Base-by-base conservation (phyloP, 2,797 vertebrate genomes). In the Linurgus olivaceus region DNA sequence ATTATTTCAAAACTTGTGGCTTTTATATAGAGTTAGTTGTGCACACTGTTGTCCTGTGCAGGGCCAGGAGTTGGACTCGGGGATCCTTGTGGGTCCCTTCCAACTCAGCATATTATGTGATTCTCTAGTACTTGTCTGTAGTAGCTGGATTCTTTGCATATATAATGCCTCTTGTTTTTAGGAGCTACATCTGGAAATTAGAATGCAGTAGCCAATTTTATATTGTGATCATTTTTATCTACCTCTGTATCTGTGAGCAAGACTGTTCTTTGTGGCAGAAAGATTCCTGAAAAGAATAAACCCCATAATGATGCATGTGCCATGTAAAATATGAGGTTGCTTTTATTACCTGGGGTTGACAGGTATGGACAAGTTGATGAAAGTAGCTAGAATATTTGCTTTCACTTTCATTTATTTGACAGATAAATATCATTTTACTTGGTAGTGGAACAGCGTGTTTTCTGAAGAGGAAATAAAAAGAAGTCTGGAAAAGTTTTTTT, bases 331-430 rank as follows among this genome's bases (percentile, higher is more conserved):
- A 6, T 83, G 31, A 58, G 67, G 51, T 50, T 61, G 9, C 40
- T 81, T 90, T 95, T 89, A 92, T 90, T 96, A 51, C 48, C 24
- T 67, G 88, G 70, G 9, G 85, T 78, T 95, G 88, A 88, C 54
- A 83, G 47, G 7, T 79, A 37, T 91, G 62, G 63, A 51, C 55
- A 85, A 74, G 47, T 87, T 86, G 71, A 58, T 94, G 63, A 94
- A 91, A 91, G 59, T 74, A 61, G 28, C 44, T 76, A 61, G 37
- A 87, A 51, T 87, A 87, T 52, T 89, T 71, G n/a, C 86, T 87
- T 79, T 90, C 51, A 37, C 70, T 88, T 96, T 87, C 37, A 35
- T 72, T 91, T 88, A 62, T 86, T 88, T 92, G 80, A 76, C 33
- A 79, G 67, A 20, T 59, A 89, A 55, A 68, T 94, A 75, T 74